Base-by-base conservation (phyloP, 2,797 vertebrate species). In the Leptodactylus fallax region DNA sequence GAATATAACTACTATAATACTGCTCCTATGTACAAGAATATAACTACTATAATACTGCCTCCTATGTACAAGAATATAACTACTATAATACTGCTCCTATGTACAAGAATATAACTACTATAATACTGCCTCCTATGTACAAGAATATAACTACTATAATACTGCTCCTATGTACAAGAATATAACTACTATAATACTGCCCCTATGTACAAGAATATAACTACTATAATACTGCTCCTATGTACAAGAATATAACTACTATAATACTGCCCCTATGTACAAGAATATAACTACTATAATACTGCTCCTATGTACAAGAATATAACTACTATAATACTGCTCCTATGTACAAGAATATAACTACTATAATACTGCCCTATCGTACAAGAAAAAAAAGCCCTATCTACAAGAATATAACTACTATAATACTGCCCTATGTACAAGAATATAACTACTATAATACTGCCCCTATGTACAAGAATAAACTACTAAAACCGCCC, bases 1-100 rank as follows among this genome's bases (percentile, higher is more conserved):
- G 67, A 72, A 72, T 72, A 72, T 72, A 65, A 65, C 61, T 65
- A 65, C 61, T 65, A 65, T 23, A 65, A 65, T 65, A 65, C n/a
- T 65, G 61, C 58, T 36, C 36, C 36, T 36, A 36, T 36, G 36
- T 36, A 36, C 36, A 36, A 36, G 36, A 36, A 36, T 36, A 36
- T 36, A 36, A 36, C 36, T 36, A 36, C 36, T 36, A 36, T 36
- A 36, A 36, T 36, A 36, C 36, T 36, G 36, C 36, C 36, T 36
- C 36, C 36, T 36, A 36, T 36, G 36, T 36, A 36, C 36, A 36
- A 36, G 36, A 36, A 36, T 36, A 36, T 36, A 36, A 36, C 36
- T 36, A 36, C 36, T 36, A 36, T 36, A 36, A 36, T 36, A 36
- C 36, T 36, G 4, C 36, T 36, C 36, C 36, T 36, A 36, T 36